Conservation (phyloP, 2,113 vertebrate genomes). For the Apteryx owenii region DNA sequence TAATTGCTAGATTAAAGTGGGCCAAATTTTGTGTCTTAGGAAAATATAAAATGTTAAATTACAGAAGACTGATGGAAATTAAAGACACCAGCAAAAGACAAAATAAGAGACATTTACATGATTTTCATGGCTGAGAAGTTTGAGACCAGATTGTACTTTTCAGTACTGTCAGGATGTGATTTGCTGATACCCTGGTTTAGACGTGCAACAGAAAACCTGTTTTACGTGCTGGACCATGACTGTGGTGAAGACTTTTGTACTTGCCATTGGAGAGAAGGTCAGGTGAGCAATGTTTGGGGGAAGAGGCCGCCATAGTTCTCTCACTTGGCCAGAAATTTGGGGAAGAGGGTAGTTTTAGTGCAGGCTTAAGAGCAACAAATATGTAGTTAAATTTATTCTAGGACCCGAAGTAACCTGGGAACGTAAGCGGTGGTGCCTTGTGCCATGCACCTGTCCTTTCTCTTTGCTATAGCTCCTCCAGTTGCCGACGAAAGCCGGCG, state of each 20-base stretch:
- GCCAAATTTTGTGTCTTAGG: neutral
- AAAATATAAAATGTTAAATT: neutral
- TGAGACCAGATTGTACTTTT: neutral
- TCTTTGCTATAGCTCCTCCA: neutral
- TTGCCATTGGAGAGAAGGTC: neutral
- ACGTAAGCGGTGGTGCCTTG: neutral
- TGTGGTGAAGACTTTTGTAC: neutral
- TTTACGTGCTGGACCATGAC: neutral
- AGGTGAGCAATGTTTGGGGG: neutral
- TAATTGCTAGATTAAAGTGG: neutral
- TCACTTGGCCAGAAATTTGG: neutral
- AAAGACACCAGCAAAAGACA: neutral
- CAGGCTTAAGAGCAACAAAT: neutral
- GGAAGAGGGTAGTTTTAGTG: neutral
- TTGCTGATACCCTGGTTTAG: neutral
- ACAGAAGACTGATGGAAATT: neutral
- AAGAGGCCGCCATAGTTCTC: neutral
- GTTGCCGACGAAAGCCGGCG: rapidly evolving
- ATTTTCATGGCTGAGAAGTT: neutral
- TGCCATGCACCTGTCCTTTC: neutral
- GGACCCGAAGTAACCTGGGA: neutral
- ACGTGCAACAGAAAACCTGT: neutral
- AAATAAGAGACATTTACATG: neutral
- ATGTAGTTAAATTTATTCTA: neutral
- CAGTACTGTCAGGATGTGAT: neutral